phyloP scores from a whole-genome alignment of 2,797 vertebrate genomes.

The Phataginus tricuspis region DNA sequence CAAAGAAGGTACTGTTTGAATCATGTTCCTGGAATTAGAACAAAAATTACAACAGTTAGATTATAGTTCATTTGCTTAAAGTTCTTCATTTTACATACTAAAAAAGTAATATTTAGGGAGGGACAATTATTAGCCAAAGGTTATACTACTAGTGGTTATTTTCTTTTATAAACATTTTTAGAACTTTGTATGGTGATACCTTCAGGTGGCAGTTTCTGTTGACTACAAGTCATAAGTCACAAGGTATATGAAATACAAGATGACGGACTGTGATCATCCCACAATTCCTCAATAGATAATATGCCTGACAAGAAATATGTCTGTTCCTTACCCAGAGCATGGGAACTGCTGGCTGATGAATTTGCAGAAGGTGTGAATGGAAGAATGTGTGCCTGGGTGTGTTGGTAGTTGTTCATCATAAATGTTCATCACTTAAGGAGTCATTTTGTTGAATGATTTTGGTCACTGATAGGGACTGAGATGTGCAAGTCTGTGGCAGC shows the following conservation, averaged over 20 bases:
- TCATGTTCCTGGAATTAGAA: constrained; percentile 20
- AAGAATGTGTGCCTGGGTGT: constrained; percentile 2
- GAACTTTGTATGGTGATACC: neutral
- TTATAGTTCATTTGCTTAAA: constrained; percentile 9
- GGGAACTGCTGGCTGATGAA: constrained; percentile 33
- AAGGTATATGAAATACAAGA: neutral
- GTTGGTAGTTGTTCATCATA: constrained; percentile 39
- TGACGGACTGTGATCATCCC: constrained; percentile 5
- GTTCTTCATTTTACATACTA: neutral
- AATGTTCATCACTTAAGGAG: constrained; percentile 19
- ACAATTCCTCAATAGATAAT: neutral
- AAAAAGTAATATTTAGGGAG: neutral
- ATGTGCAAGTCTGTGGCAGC: constrained; percentile 17
- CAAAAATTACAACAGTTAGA: neutral
- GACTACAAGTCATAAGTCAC: neutral
- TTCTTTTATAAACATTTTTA: constrained; percentile 29
- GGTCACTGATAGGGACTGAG: constrained; percentile 48
- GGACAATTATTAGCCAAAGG: neutral
- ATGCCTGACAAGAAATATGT: constrained; percentile 38
- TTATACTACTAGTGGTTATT: neutral
- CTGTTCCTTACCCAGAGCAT: constrained; percentile 9
- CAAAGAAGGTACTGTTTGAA: neutral
- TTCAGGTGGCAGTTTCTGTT: constrained; percentile 6
- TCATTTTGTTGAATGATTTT: constrained; percentile 54
- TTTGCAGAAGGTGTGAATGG: neutral